Evolutionary conservation across 2,797 vertebrate species (phyloP).

Genomic region (Oreortyx pictus): DNA sequence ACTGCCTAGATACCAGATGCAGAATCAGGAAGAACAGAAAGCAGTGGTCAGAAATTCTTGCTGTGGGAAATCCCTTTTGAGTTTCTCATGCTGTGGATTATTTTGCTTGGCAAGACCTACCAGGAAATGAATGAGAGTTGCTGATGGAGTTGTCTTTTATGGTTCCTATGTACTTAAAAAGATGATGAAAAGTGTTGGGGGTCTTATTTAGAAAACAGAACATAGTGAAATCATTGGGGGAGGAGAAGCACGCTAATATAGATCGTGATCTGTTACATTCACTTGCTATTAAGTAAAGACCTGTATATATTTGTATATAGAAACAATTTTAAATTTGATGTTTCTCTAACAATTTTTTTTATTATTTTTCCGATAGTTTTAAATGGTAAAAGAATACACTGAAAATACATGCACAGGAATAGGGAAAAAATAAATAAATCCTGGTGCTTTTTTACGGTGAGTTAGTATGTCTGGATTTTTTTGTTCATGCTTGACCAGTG

Average conservation of each 20-base stretch:
- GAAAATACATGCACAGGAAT: neutral
- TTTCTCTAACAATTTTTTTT: neutral
- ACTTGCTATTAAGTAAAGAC: neutral
- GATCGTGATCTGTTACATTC: neutral
- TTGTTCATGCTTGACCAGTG: neutral
- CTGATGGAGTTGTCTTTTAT: conserved; percentile 36
- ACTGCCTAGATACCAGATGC: neutral
- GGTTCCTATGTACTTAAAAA: neutral
- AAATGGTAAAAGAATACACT: neutral
- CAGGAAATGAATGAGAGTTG: neutral
- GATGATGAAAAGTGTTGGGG: conserved; percentile 22
- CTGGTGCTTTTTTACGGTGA: neutral
- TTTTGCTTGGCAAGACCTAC: conserved; percentile 36
- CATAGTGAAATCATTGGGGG: neutral
- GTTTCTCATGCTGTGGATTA: conserved; percentile 36
- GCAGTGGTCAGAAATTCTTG: neutral
- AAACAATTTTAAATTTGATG: neutral
- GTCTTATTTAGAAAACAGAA: neutral
- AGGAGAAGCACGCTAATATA: neutral
- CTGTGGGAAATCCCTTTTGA: conserved; percentile 18
- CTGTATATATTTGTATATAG: neutral
- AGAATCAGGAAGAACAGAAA: neutral
- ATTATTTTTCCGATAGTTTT: neutral
- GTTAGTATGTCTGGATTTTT: neutral
- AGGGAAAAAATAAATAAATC: neutral